Evolutionary conservation across 1,140 invertebrate species (phyloP).

Genomic region (Grapholita molesta): DNA sequence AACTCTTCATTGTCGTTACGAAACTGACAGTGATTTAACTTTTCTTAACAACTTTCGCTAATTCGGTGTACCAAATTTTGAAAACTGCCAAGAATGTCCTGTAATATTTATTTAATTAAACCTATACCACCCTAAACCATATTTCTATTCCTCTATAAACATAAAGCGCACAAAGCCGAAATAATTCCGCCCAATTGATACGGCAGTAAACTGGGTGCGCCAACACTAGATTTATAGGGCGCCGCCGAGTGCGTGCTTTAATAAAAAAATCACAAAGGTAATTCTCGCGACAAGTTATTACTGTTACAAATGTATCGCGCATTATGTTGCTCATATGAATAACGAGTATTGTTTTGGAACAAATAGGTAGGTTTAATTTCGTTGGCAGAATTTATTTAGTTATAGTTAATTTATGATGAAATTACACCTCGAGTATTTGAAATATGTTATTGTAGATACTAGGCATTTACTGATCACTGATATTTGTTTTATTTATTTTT

Average conservation of each 20-base stretch:
- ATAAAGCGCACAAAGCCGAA: slow-evolving; percentile 40
- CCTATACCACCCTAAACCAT: slow-evolving; percentile 21
- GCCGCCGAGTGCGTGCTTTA: slow-evolving; percentile 62
- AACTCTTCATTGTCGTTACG: too few species aligned
- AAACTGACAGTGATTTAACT: too few species aligned
- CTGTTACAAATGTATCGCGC: slow-evolving; percentile 55
- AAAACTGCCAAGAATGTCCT: not conserved
- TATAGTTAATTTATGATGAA: not conserved
- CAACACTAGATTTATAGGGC: slow-evolving; percentile 65
- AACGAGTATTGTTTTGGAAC: slow-evolving; percentile 41
- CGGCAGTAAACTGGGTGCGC: slow-evolving; percentile 56
- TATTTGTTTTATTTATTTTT: too few species aligned
- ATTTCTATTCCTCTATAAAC: slow-evolving; percentile 37
- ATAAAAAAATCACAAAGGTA: slow-evolving; percentile 70
- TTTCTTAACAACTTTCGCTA: not conserved
- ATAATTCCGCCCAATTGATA: slow-evolving; percentile 56
- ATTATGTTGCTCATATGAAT: slow-evolving; percentile 54
- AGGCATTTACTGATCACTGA: too few species aligned
- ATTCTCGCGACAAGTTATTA: slow-evolving; percentile 66
- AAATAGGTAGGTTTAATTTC: slow-evolving; percentile 31
- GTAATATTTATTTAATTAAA: slow-evolving; percentile 20
- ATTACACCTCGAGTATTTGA: too few species aligned
- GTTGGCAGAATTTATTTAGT: too few species aligned
- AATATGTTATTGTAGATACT: too few species aligned
- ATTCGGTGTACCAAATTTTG: not conserved